Conservation (phyloP, 2,888 invertebrate genomes). For the Theristus sp. region DNA sequence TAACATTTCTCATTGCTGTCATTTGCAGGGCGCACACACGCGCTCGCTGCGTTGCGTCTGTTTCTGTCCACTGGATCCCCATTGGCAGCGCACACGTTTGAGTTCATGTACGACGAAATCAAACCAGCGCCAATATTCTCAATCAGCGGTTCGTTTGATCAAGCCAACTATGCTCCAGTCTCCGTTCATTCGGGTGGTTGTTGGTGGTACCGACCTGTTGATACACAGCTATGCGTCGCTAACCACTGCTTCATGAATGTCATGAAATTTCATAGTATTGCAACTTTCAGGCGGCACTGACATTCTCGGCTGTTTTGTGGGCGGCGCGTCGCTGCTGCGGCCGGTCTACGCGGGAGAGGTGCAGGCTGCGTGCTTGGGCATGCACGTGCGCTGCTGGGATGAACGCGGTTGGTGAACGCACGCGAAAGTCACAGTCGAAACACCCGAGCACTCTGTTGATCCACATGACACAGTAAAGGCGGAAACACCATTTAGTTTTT, state of each 20-base stretch:
- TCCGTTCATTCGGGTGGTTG: too few species aligned
- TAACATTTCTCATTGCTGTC: background rate
- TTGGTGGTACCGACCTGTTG: too few species aligned
- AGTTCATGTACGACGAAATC: constrained; percentile 39
- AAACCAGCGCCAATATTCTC: constrained; percentile 36
- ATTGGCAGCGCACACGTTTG: constrained; percentile 37
- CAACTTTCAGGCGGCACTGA: constrained; percentile 39
- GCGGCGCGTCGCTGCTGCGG: constrained; percentile 35
- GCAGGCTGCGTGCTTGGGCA: constrained; percentile 38
- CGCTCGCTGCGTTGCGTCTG: constrained; percentile 33
- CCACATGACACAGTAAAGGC: too few species aligned
- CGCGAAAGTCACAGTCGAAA: too few species aligned
- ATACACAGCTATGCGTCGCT: too few species aligned
- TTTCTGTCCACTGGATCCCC: constrained; percentile 40
- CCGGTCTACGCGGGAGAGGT: constrained; percentile 41
- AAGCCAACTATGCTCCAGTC: too few species aligned
- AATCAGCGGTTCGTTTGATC: constrained; percentile 31
- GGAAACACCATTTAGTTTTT: too few species aligned
- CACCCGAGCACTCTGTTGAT: too few species aligned
- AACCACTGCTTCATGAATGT: too few species aligned
- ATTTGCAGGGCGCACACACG: constrained; percentile 32
- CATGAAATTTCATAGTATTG: background rate
- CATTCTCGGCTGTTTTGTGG: constrained; percentile 42
- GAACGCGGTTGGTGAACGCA: background rate
- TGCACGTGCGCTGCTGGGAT: constrained; percentile 23